Base-by-base conservation (phyloP, 2,888 invertebrate genomes). In the Autographa pulchrina region DNA sequence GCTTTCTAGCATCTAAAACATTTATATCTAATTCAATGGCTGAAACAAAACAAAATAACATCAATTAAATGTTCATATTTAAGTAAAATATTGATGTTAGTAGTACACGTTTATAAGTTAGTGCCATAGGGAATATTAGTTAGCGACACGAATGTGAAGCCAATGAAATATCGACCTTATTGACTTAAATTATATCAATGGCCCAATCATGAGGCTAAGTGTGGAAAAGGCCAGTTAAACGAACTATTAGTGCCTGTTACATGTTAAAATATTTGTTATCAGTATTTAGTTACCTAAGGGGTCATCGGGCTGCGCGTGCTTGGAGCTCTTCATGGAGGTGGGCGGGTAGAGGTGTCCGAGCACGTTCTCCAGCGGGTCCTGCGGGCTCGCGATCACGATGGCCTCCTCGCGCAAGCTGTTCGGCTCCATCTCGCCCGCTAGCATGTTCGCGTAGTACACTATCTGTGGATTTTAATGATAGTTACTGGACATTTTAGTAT, bases 401-500 rank as follows among this genome's bases (percentile, higher is more conserved):
- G 96, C 96, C 78, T 97, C 97, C 72, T 97, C 97, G 6, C 97
- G 91, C 20, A 97, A 91, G 11, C 96, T 96, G 38, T 97, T 96
- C 0, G 97, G 93, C 87, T 98, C 98, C 91, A 98, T 93, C 68
- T 97, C 96, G 2, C 99, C 99, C 3, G 98, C 98, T 80, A 98
- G 89, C 91, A 99, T 97, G 90, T 98, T 98, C 16, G 99, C 98
- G 92, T 98, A 99, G 91, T 98, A 98, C 48, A 98, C 96, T 92
- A 98, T 97, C 97, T 97, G 90, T 65, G 91, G 52, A 54, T 11
- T 38, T 3, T 0, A 43, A 16, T 8, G 14, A 48, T n/a, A 48
- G n/a, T 38, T 38, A 35, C 35, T 35, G 35, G 35, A 32, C 9
- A 8, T 35, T 35, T 35, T 8, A 8, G 35, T 35, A 8, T 35